Evolutionary conservation across 2,113 vertebrate genomes (phyloP).

Genomic region (rat (Rattus norvegicus)): GRCr8 NC_086021.1:189137501-189138000

Average conservation of each 20-base stretch:
- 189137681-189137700: not conserved
- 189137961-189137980: not conserved
- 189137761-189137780: constrained; percentile 67
- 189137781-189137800: constrained; percentile 71
- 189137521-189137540: not conserved
- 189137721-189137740: constrained; percentile 32
- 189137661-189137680: not conserved
- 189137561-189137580: not conserved
- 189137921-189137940: not conserved
- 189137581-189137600: not conserved
- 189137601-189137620: not conserved
- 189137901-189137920: not conserved
- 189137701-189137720: constrained; percentile 63
- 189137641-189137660: not conserved
- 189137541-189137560: not conserved
- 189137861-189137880: constrained; percentile 16
- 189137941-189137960: not conserved
- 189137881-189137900: not conserved
- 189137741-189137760: constrained; percentile 6
- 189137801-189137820: constrained; percentile 74
- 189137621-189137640: not conserved
- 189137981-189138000: not conserved
- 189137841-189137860: constrained; percentile 58
- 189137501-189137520: not conserved
- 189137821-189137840: constrained; percentile 4